Percentiles rank a stretch among this genome's conserved stretches.
These are phyloP conservation scores for Dorcus parallelipipedus DNA, from an alignment of 2,888 invertebrate genomes.

Conservation along the genomic window DNA sequence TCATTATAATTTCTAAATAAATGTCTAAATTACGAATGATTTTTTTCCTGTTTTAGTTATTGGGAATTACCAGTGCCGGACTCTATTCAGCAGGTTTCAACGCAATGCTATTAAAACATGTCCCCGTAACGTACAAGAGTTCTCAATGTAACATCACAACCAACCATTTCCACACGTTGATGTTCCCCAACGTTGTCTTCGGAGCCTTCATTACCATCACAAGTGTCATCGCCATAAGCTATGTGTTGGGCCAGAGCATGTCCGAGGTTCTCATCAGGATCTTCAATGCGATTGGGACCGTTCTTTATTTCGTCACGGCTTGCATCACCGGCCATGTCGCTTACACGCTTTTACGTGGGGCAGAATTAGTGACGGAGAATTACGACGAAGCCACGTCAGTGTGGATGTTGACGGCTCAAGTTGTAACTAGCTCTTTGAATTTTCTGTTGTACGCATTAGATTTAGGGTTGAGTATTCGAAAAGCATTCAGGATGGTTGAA, in stretches of 20 bases:
- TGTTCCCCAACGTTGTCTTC: conserved; percentile 39
- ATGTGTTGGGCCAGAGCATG: conserved; percentile 36
- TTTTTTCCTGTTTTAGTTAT: conserved; percentile 27
- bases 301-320: conserved; percentile 35
- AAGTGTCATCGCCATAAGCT: conserved; percentile 36
- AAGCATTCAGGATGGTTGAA: conserved; percentile 13
- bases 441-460: conserved; percentile 30
- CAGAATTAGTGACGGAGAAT: background rate
- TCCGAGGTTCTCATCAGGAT: conserved; percentile 36
- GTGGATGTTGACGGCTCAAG: conserved; percentile 27
- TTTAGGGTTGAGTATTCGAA: conserved; percentile 30
- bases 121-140: background rate
- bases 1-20: too few species aligned
- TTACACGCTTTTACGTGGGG: conserved; percentile 9
- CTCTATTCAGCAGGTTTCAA: conserved; percentile 34
- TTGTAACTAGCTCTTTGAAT: conserved; percentile 29
- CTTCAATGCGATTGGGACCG: conserved; percentile 34
- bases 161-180: conserved; percentile 16
- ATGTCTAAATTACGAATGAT: background rate
- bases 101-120: conserved; percentile 22
- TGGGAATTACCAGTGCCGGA: conserved; percentile 32
- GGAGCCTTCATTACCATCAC: conserved; percentile 37
- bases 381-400: conserved; percentile 12
- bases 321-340: conserved; percentile 27
- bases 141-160: conserved; percentile 16